Evolutionary conservation across 2,113 vertebrate genomes (phyloP).

Genomic region (Oncorhynchus mykiss): DNA sequence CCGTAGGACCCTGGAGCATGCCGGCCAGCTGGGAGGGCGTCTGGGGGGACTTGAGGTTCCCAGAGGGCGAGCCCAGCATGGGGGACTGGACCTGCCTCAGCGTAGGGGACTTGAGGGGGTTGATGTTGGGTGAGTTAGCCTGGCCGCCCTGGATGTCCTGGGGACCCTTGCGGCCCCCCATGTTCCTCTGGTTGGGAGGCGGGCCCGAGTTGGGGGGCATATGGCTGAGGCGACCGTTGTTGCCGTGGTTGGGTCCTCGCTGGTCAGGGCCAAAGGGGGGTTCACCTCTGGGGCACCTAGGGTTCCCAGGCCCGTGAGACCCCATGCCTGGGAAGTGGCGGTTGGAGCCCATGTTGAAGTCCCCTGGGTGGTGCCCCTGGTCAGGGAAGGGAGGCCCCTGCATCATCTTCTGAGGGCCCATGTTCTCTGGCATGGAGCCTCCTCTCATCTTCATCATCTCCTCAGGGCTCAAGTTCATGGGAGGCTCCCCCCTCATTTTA

Average conservation of each 20-base stretch:
- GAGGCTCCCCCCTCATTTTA: constrained; percentile 78
- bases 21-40: constrained; percentile 88
- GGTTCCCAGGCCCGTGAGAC: constrained; percentile 76
- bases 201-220: constrained; percentile 82
- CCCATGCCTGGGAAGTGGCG: constrained; percentile 83
- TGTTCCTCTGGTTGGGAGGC: constrained; percentile 61
- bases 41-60: constrained; percentile 88
- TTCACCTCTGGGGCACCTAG: constrained; percentile 81
- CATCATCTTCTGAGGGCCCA: constrained; percentile 84
- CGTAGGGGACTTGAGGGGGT: constrained; percentile 85
- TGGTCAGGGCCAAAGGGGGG: constrained; percentile 81
- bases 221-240: constrained; percentile 85
- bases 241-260: constrained; percentile 69
- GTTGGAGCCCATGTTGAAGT: constrained; percentile 80
- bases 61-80: constrained; percentile 86
- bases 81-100: constrained; percentile 89
- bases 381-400: constrained; percentile 73
- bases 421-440: constrained; percentile 72
- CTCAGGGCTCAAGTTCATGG: constrained; percentile 70
- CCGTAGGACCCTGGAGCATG: constrained; percentile 82
- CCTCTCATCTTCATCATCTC: constrained; percentile 84
- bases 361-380: constrained; percentile 79
- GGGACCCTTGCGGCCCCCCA: constrained; percentile 81
- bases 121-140: constrained; percentile 85
- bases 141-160: constrained; percentile 78